These are phyloP conservation scores for Lasioglossum figueresi DNA, from an alignment of 2,888 invertebrate species.

Conservation along the genomic window DNA sequence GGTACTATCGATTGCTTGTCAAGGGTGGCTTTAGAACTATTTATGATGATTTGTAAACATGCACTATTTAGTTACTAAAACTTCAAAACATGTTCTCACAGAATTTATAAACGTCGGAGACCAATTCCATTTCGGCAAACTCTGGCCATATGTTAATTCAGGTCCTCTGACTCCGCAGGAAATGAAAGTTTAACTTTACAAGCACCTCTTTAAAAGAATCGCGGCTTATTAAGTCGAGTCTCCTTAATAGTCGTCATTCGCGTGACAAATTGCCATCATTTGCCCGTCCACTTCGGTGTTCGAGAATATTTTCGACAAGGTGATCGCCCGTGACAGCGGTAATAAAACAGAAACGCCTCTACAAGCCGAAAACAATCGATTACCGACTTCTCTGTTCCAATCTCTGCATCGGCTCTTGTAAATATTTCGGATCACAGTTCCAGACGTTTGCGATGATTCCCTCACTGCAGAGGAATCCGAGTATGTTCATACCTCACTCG, in stretches of 20 bases:
- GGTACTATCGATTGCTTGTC: no score
- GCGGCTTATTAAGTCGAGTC: not conserved
- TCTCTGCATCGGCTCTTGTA: not conserved
- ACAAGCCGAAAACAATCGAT: not conserved
- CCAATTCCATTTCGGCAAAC: not conserved
- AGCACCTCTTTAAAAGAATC: slow-evolving; percentile 1
- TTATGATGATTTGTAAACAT: not conserved
- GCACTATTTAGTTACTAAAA: no score
- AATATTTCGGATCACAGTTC: slow-evolving; percentile 1
- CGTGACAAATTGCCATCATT: not conserved
- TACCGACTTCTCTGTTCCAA: not conserved
- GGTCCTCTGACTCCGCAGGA: not conserved
- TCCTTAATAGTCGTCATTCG: not conserved
- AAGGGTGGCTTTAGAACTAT: not conserved
- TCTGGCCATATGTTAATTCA: not conserved
- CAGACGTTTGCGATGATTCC: not conserved
- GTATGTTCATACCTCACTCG: not conserved
- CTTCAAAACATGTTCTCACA: not conserved
- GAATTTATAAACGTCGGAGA: not conserved
- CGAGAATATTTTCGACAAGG: not conserved
- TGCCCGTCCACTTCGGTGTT: not conserved
- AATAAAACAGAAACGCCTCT: not conserved
- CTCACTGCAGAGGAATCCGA: not conserved
- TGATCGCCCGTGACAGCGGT: not conserved
- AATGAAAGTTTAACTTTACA: not conserved